These are phyloP conservation scores for Pentalonia nigronervosa DNA, from an alignment of 1,140 invertebrate species.

Conservation along the genomic window DNA sequence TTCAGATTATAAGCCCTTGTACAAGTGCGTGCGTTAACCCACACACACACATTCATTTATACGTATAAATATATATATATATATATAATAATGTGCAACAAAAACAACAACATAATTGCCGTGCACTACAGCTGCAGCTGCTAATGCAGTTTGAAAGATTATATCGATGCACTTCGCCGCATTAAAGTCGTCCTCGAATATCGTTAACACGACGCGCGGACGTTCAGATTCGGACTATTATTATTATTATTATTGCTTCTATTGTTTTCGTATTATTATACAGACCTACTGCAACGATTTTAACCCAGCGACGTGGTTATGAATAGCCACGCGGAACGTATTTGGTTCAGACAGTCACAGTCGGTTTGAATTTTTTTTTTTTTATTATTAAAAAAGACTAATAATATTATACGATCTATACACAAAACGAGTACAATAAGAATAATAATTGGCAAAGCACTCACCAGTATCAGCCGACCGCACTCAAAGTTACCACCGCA, in stretches of 20 bases:
- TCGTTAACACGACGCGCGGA: background rate
- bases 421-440: no score
- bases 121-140: background rate
- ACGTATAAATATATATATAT: background rate
- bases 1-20: background rate
- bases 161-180: constrained; percentile 1
- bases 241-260: background rate
- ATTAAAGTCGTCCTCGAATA: background rate
- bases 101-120: background rate
- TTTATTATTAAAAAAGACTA: no score
- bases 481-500: background rate
- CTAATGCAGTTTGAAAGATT: constrained; percentile 3
- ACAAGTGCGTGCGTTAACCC: background rate
- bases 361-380: no score
- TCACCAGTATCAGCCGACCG: background rate
- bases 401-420: no score
- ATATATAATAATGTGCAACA: background rate
- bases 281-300: no score
- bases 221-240: background rate
- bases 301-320: no score
- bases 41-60: background rate
- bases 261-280: no score
- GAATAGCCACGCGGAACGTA: no score
- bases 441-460: background rate
- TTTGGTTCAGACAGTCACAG: no score